A percentile compares a stretch with the other conserved stretches of the same genome.
These are phyloP conservation scores for Coryphaenoides rupestris DNA, from an alignment of 2,113 vertebrate species.

Conservation along the genomic window DNA sequence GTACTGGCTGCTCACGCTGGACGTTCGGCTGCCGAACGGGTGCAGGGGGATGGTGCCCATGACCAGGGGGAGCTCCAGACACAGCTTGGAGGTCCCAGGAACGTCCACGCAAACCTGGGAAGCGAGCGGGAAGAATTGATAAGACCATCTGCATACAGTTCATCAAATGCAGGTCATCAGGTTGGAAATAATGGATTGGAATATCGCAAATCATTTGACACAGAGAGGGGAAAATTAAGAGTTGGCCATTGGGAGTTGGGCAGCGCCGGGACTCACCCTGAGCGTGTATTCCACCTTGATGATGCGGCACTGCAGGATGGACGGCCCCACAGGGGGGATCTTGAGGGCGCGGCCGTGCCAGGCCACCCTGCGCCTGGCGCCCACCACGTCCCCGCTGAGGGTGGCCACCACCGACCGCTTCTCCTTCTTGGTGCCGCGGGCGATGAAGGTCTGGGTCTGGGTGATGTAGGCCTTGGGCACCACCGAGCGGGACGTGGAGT, in stretches of 20 bases:
- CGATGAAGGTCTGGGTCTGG: constrained; percentile 93
- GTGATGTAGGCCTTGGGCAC: constrained; percentile 86
- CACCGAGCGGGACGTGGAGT: constrained; percentile 80
- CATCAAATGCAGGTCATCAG: too few species aligned
- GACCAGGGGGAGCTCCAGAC: constrained; percentile 90
- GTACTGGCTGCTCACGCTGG: constrained; percentile 89
- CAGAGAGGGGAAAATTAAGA: too few species aligned
- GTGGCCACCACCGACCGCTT: constrained; percentile 87
- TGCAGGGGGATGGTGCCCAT: constrained; percentile 93
- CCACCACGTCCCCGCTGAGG: constrained; percentile 77
- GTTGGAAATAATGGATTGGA: too few species aligned
- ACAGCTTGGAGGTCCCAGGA: constrained; percentile 88
- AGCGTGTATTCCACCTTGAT: constrained; percentile 92
- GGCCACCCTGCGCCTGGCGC: constrained; percentile 72
- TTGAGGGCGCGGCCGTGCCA: constrained; percentile 90
- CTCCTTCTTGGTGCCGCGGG: constrained; percentile 88
- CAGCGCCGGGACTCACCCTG: constrained; percentile 72
- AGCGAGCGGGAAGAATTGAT: too few species aligned
- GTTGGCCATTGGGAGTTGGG: too few species aligned
- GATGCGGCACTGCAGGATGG: constrained; percentile 90
- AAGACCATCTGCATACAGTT: too few species aligned
- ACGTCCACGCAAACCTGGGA: constrained; percentile 91
- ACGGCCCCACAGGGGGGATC: constrained; percentile 90
- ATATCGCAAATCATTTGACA: too few species aligned
- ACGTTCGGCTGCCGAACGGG: constrained; percentile 85